Percentiles rank a stretch among this genome's conserved stretches.
Conservation (phyloP, 2,797 vertebrate species). For the Cuniculus paca region DNA sequence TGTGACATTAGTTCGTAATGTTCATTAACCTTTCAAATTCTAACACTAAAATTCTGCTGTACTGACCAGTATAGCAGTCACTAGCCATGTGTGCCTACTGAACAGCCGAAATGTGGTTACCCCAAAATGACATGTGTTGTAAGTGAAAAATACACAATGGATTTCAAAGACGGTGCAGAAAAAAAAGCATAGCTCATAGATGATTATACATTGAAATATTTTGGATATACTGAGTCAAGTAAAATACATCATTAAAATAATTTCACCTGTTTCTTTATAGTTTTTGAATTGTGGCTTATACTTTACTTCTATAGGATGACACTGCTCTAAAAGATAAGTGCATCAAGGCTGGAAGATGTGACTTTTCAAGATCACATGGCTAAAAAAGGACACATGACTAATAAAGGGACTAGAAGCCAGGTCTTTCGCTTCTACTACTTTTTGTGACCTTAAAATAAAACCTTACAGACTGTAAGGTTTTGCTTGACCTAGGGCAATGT, state of each 20-base stretch:
- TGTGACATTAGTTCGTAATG: not conserved
- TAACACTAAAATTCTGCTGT: not conserved
- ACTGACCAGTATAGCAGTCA: not conserved
- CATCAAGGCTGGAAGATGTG: slow-evolving; percentile 37
- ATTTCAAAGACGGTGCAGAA: not conserved
- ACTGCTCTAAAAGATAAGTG: slow-evolving; percentile 23
- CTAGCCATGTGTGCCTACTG: not conserved
- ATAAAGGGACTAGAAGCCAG: not conserved
- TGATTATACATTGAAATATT: slow-evolving; percentile 25
- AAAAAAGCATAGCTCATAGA: not conserved
- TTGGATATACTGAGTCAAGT: not conserved
- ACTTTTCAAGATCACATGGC: slow-evolving; percentile 16
- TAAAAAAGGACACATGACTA: not conserved
- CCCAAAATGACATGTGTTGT: not conserved
- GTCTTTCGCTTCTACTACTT: not conserved
- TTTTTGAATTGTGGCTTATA: slow-evolving; percentile 19
- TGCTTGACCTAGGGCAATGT: not conserved
- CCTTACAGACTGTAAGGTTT: not conserved
- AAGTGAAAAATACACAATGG: not conserved
- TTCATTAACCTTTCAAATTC: not conserved
- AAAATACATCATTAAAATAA: slow-evolving; percentile 61
- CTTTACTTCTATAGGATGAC: slow-evolving; percentile 18
- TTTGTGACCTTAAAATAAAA: not conserved
- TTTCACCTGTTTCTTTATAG: slow-evolving; percentile 40
- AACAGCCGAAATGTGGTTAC: not conserved